A percentile compares a stretch with the other conserved stretches of the same genome.
These are phyloP conservation scores for Pangasianodon hypophthalmus DNA, from an alignment of 2,113 vertebrate species.

Conservation along the genomic window DNA sequence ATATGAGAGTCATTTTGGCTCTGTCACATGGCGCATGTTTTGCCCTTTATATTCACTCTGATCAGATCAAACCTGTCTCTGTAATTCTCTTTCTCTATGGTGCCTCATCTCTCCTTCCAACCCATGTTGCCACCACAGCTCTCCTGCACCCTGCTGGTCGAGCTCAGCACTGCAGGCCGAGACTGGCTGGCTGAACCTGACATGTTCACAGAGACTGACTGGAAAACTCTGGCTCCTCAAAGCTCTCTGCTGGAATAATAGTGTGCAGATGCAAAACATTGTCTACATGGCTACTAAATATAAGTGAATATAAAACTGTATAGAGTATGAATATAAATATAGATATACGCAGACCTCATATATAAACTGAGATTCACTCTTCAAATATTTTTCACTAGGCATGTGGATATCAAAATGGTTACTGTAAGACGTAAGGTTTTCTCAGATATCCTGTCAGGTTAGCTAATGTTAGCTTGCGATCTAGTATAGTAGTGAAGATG, in stretches of 20 bases:
- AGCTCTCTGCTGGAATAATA: slow-evolving; percentile 30
- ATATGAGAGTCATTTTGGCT: neutral
- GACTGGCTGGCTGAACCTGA: slow-evolving; percentile 64
- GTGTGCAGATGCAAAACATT: neutral
- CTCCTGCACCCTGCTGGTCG: slow-evolving; percentile 67
- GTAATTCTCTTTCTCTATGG: slow-evolving; percentile 61
- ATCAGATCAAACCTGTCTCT: slow-evolving; percentile 58
- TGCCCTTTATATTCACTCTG: slow-evolving; percentile 33
- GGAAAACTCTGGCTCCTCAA: slow-evolving; percentile 55
- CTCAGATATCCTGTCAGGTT: neutral
- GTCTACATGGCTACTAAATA: neutral
- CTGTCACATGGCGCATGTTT: neutral
- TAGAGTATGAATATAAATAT: neutral
- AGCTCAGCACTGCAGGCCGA: slow-evolving; percentile 55
- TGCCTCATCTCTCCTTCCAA: slow-evolving; percentile 79
- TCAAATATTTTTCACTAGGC: neutral
- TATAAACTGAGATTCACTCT: neutral
- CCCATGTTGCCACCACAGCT: slow-evolving; percentile 71
- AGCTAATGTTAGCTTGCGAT: neutral
- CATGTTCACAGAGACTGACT: slow-evolving; percentile 66
- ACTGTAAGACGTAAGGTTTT: neutral
- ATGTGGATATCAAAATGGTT: neutral
- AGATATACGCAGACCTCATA: neutral
- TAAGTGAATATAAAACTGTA: neutral
- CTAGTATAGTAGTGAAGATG: neutral